Conservation (phyloP, 2,797 vertebrate species). For the Lagorchestes hirsutus region DNA sequence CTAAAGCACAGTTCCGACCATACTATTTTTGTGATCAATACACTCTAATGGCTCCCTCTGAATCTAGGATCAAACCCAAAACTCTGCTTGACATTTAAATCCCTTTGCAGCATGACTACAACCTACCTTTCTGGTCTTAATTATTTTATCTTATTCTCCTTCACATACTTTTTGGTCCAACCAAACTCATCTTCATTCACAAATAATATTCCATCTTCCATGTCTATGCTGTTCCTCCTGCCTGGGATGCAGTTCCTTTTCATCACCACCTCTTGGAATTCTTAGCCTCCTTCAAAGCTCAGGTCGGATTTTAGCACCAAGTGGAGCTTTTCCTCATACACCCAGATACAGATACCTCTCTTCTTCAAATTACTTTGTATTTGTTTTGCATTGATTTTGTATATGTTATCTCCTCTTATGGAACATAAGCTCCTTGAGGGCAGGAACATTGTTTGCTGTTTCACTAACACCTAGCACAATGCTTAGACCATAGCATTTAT, state of each 20-base stretch:
- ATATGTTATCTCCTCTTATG: not conserved
- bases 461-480: not conserved
- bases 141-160: not conserved
- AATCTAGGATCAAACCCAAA: not conserved
- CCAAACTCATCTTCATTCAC: not conserved
- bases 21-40: not conserved
- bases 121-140: not conserved
- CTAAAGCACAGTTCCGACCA: not conserved
- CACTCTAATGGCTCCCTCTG: not conserved
- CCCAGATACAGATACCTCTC: not conserved
- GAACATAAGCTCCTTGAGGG: not conserved
- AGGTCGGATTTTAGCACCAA: not conserved
- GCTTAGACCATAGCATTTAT: not conserved
- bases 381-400: not conserved
- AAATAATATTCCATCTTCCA: not conserved
- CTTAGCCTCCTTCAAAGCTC: not conserved
- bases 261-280: not conserved
- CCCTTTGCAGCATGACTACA: not conserved
- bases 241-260: not conserved
- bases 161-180: not conserved
- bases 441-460: not conserved
- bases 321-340: not conserved
- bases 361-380: not conserved
- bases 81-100: not conserved
- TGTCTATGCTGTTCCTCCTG: not conserved